These are phyloP conservation scores for Theocolax elegans DNA, from an alignment of 1,140 invertebrate genomes.

Conservation along the genomic window DNA sequence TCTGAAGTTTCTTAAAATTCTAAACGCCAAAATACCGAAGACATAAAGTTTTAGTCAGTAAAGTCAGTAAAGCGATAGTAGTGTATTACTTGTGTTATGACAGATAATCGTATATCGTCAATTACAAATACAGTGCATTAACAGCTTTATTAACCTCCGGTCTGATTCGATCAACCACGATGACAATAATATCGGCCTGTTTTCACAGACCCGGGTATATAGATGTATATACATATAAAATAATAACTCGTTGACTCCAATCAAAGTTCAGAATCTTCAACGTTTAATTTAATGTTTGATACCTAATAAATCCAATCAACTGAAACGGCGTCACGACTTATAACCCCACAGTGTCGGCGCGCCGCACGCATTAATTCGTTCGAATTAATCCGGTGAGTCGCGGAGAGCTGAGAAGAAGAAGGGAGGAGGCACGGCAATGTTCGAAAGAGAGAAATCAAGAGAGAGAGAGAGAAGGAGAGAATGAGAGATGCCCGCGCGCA, in stretches of 20 bases:
- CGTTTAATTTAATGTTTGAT: constrained; percentile 35
- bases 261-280: background rate
- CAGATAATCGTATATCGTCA: background rate
- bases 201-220: background rate
- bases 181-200: no score
- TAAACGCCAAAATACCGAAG: no score
- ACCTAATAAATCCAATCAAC: constrained; percentile 38
- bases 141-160: no score
- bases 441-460: background rate
- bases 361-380: constrained; percentile 63
- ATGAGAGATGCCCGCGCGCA: constrained; percentile 51
- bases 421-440: constrained; percentile 52
- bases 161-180: background rate
- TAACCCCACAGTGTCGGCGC: constrained; percentile 60
- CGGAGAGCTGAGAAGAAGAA: constrained; percentile 24
- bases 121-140: no score
- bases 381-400: constrained; percentile 64
- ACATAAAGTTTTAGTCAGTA: no score
- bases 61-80: no score
- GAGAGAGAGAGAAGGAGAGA: background rate
- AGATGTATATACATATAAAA: background rate
- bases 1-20: no score
- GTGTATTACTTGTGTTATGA: background rate
- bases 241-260: background rate
- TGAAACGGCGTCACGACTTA: constrained; percentile 41